Conservation (phyloP, 2,113 vertebrate species). For the Oreotrochilus melanogaster region DNA sequence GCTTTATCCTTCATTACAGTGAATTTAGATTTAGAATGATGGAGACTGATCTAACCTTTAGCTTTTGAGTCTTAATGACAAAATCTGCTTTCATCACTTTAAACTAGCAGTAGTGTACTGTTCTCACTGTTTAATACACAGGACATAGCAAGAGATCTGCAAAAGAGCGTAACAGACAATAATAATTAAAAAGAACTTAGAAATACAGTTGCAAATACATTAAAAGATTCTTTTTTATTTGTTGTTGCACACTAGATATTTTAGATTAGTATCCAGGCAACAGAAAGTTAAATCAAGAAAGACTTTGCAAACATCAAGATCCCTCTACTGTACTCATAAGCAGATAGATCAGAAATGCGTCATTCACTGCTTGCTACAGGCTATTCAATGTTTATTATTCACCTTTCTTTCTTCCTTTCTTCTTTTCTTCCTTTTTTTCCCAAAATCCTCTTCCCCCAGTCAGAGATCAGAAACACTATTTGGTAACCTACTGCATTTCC, state of each 20-base stretch:
- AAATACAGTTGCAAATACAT: neutral
- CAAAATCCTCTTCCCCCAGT: neutral
- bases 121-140: slow-evolving; percentile 9
- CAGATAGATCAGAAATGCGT: neutral
- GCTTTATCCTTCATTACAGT: neutral
- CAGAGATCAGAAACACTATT: neutral
- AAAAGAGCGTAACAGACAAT: neutral
- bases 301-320: neutral
- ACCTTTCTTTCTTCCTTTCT: neutral
- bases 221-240: neutral
- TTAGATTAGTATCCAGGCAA: slow-evolving; percentile 40
- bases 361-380: neutral
- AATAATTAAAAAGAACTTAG: slow-evolving; percentile 49
- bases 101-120: neutral
- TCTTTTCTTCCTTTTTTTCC: neutral
- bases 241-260: neutral
- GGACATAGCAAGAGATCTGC: neutral
- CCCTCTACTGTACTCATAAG: neutral
- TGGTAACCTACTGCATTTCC: neutral
- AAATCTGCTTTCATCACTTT: neutral
- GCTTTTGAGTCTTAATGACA: slow-evolving; percentile 1
- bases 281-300: slow-evolving; percentile 43
- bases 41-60: neutral
- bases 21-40: neutral
- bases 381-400: neutral